A percentile compares a stretch with the other conserved stretches of the same genome.
Conservation (phyloP, 2,888 invertebrate genomes). For the Enoplolaimus lenunculus region DNA sequence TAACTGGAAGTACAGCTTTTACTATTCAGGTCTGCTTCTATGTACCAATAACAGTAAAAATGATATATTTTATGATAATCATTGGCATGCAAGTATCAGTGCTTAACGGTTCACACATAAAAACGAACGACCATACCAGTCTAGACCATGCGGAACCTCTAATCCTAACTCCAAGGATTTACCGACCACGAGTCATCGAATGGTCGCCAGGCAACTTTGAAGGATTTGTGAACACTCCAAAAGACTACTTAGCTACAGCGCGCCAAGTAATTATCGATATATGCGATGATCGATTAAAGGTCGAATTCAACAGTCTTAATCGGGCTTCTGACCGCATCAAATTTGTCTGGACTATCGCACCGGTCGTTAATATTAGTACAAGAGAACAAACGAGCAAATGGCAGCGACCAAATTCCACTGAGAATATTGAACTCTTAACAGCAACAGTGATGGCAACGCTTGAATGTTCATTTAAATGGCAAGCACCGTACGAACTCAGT, state of each 20-base stretch:
- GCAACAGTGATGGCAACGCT: neutral
- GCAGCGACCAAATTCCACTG: neutral
- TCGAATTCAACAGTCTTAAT: neutral
- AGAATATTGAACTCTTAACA: neutral
- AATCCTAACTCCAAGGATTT: neutral
- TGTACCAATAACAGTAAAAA: no score
- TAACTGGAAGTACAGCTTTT: no score
- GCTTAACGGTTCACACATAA: no score
- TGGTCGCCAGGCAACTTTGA: neutral
- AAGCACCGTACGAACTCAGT: neutral
- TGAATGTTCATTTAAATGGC: neutral
- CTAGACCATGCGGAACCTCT: no score
- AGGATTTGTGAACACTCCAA: slow-evolving; percentile 3
- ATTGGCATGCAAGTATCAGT: no score
- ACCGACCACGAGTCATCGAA: neutral
- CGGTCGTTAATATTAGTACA: neutral
- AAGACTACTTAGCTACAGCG: neutral
- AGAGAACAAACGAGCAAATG: neutral
- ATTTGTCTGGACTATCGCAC: neutral
- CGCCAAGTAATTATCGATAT: neutral
- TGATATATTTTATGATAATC: no score
- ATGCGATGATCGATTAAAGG: neutral
- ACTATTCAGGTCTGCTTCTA: no score
- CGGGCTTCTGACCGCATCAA: neutral
- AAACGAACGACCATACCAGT: no score